Evolutionary conservation across 2,797 vertebrate genomes (phyloP).

Genomic region (Sorex maritimensis): DNA sequence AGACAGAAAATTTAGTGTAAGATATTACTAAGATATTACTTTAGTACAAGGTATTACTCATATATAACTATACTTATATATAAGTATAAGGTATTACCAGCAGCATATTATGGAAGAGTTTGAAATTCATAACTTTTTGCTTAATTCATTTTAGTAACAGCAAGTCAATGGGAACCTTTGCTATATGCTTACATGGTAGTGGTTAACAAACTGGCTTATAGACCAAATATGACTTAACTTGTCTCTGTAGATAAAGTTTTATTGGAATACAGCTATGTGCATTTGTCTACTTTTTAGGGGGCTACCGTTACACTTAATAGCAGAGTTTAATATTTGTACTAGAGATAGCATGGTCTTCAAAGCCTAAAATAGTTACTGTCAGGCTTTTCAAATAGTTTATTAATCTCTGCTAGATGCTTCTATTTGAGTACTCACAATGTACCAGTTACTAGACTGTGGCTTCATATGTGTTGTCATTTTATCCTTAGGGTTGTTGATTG

Average conservation of each 20-base stretch:
- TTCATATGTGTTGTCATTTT: not conserved
- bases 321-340: not conserved
- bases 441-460: constrained; percentile 1
- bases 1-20: not conserved
- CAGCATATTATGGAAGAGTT: constrained; percentile 5
- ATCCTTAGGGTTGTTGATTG: not conserved
- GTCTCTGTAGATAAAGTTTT: constrained; percentile 25
- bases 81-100: not conserved
- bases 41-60: too few relatives aligned
- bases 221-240: not conserved
- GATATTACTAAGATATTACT: too few relatives aligned
- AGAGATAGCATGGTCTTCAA: not conserved
- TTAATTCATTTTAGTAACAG: not conserved
- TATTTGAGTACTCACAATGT: not conserved
- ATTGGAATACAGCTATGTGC: not conserved
- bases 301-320: not conserved
- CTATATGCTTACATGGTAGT: not conserved
- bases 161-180: constrained; percentile 6
- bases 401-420: not conserved
- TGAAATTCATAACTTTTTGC: not conserved
- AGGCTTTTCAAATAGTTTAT: constrained; percentile 40
- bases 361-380: constrained; percentile 9
- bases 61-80: too few relatives aligned
- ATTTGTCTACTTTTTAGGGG: not conserved
- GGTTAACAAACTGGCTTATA: not conserved